Base-by-base conservation (phyloP, 2,888 invertebrate genomes). In the Ormyrus labotus region DNA sequence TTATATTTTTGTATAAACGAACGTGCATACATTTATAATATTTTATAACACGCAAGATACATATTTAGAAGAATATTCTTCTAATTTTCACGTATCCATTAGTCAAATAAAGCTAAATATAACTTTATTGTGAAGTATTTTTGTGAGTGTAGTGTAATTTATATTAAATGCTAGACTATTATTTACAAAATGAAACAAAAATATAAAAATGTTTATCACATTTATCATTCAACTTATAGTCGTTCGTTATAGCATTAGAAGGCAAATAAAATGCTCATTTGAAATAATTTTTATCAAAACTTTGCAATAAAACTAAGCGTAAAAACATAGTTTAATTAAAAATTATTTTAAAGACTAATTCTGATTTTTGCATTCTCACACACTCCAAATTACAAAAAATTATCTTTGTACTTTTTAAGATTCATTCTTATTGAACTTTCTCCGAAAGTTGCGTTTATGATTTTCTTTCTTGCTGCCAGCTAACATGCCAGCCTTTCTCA, bases 401-500 rank as follows among this genome's bases (percentile, higher is more conserved):
- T 58, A 13, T 58, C n/a, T n/a, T 58, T 58, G 58, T n/a, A 58
- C 58, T 58, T 58, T 58, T 7, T 34, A 19, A n/a, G 34, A 50
- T 53, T 58, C 67, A 51, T 63, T 75, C 6, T 75, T 78, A 0
- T 79, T 80, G 4, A 55, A 5, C 9, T 84, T 83, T 77, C 85
- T 83, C 11, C 85, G 83, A 51, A 87, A 88, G 13, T 88, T 88
- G 50, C 89, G 87, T 83, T 88, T 90, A 71, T 87, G 78, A n/a
- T 11, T 45, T 47, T 55, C 82, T 77, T 90, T 91, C 10, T 84
- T 84, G 74, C 90, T 90, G 2, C 91, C 91, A 1, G 88, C 87
- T 10, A 92, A 83, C 81, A 89, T 89, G 13, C 92, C 92, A 63
- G 89, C 85, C 71, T 90, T 89, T 48, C 91, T 87, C 85, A 92